Evolutionary conservation across 2,113 vertebrate genomes (phyloP), one percentile per base, ranked within the genome.

Genomic region (Prunella himalayana): DNA sequence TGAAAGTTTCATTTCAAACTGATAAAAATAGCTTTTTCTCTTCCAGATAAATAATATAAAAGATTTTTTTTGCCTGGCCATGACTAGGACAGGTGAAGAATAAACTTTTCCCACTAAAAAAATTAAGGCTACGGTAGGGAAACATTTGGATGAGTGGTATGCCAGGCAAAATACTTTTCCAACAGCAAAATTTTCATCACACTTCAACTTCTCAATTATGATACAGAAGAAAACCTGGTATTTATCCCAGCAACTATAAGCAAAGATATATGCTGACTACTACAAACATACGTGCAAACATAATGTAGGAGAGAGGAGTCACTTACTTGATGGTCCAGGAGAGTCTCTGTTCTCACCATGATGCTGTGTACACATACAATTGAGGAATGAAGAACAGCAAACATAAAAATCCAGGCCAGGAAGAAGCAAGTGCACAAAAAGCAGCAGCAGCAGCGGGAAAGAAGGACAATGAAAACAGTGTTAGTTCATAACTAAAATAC

Each of bases 341-440:
- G 96, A 97, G 96, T 99, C 98, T 98, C 97, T 98, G 97, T 95
- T 98, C 96, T 99, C 99, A 97, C 97, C 98, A 98, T 98, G 98
- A 93, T 97, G 98, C 98, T 99, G 97, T 85, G 88, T 70, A 90
- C 93, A 97, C 88, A 97, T 85, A 94, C 88, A 97, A 97, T 97
- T 97, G 98, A 91, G 96, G 97, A 95, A 88, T n/a, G 95, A 83
- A 83, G 95, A 91, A 94, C 95, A 97, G 97, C 97, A 95, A 97
- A 97, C 97, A 98, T 78, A 98, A 71, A 70, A 97, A 92, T 98
- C 97, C 97, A 97, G 97, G 97, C 94, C 94, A 98, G 96, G 98
- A 96, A 98, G 94, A 98, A 98, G 96, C 96, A 98, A 96, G 81
- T 94, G 93, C 88, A 93, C 75, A 97, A 94, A 97, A 97, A 90